Evolutionary conservation across 2,113 vertebrate genomes (phyloP).

Genomic region (Hepsetus odoe): DNA sequence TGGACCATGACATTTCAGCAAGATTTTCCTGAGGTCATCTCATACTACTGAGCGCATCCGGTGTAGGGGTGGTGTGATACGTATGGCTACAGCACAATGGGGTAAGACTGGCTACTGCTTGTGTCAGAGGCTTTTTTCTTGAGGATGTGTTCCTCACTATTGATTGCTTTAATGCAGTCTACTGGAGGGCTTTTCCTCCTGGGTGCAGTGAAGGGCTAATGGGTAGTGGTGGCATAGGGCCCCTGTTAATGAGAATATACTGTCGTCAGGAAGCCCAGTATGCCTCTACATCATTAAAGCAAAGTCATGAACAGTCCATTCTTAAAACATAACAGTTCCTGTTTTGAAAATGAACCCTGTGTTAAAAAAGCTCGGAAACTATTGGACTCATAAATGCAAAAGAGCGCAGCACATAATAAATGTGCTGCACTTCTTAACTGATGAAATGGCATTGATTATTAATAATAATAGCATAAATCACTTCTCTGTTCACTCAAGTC

Average conservation of each 20-base stretch:
- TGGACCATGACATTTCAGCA: neutral
- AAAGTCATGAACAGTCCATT: neutral
- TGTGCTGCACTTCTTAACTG: too few species aligned
- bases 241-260: slow-evolving; percentile 42
- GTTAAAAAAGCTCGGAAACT: too few species aligned
- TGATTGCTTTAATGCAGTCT: slow-evolving; percentile 63
- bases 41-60: slow-evolving; percentile 12
- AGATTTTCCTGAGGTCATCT: neutral
- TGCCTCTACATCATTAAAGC: slow-evolving; percentile 37
- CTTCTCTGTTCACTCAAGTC: too few species aligned
- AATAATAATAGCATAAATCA: too few species aligned
- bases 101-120: slow-evolving; percentile 36
- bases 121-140: slow-evolving; percentile 49
- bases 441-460: too few species aligned
- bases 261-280: slow-evolving; percentile 26
- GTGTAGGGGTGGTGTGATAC: neutral
- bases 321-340: too few species aligned
- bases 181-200: slow-evolving; percentile 44
- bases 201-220: slow-evolving; percentile 56
- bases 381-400: too few species aligned
- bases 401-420: too few species aligned
- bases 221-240: slow-evolving; percentile 55
- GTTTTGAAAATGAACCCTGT: too few species aligned
- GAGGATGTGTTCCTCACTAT: slow-evolving; percentile 51
- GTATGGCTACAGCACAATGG: slow-evolving; percentile 32